phyloP scores from a whole-genome alignment of 2,888 invertebrate genomes.

The Parnassius glacialis region DNA sequence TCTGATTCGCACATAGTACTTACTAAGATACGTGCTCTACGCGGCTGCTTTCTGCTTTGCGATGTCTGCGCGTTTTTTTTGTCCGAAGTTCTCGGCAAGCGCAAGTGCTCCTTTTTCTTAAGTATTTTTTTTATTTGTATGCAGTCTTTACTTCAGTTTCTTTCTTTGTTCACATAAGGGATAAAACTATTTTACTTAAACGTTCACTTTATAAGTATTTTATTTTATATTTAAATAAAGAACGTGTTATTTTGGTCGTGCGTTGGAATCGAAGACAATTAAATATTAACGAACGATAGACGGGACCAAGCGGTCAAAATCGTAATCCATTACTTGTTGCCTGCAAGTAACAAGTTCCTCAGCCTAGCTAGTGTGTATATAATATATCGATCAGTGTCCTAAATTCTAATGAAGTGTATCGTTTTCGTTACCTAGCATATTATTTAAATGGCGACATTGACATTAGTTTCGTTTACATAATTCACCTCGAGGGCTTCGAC shows the following conservation, averaged over 20 bases:
- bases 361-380: no score
- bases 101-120: constrained; percentile 25
- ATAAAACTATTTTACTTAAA: neutral
- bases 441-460: constrained; percentile 26
- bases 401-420: constrained; percentile 6
- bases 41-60: constrained; percentile 13
- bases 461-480: constrained; percentile 27
- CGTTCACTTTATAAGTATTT: neutral
- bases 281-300: no score
- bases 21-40: constrained; percentile 21
- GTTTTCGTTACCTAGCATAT: constrained; percentile 18
- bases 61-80: constrained; percentile 22
- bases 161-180: constrained; percentile 22
- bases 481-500: constrained; percentile 21
- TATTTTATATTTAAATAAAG: neutral
- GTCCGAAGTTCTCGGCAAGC: constrained; percentile 18
- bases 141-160: constrained; percentile 21
- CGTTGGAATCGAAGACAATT: neutral
- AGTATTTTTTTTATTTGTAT: constrained; percentile 23
- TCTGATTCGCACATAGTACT: constrained; percentile 21
- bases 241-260: neutral
- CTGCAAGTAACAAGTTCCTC: no score
- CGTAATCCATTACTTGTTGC: no score
- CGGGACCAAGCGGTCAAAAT: no score
- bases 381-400: no score